Evolutionary conservation across 2,888 invertebrate genomes (phyloP), one percentile per base, ranked within the genome.

Genomic region (Lasioglossum villosulum): DNA sequence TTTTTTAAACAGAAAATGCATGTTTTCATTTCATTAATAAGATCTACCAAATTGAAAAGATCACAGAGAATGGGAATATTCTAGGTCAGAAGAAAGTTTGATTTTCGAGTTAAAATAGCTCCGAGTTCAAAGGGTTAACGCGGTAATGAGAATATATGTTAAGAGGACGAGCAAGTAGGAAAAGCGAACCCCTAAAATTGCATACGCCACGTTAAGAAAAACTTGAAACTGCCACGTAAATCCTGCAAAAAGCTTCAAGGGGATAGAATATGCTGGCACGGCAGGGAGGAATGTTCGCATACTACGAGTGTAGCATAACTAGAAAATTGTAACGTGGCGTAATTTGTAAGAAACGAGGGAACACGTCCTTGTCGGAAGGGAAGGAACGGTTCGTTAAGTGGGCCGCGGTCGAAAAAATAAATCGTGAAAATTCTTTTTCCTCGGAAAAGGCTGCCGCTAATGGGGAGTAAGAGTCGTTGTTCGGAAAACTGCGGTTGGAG

Each of bases 301-400:
- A 4, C 10, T 10, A 8, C 3, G 37, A 68, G 37, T 4, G 68
- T 23, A 68, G 34, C 37, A 68, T 34, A 68, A 68, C 34, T 23
- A 23, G 52, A 34, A 82, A 81, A 76, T 71, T 42, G 52, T 72
- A 83, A 82, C 75, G 83, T 66, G 75, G 27, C 30, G 63, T 30
- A 82, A 83, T 82, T 76, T 72, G 34, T 23, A 37, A 63, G 42
- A 66, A 66, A 30, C 23, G 68, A 39, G 39, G 68, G 19, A 77
- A 39, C 70, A n/a, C 39, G 56, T 30, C n/a, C 56, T 23, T n/a
- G 37, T 37, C 39, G 16, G 37, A 59, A 27, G 3, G 42, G 27
- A 48, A 56, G 19, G 52, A 68, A 34, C 52, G 48, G 77, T 71
- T 82, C 52, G 83, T 78, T 83, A 42, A 82, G 48, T 39, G 82